Conservation (phyloP, 2,888 invertebrate genomes). For the Hirudinaria manillensis region DNA sequence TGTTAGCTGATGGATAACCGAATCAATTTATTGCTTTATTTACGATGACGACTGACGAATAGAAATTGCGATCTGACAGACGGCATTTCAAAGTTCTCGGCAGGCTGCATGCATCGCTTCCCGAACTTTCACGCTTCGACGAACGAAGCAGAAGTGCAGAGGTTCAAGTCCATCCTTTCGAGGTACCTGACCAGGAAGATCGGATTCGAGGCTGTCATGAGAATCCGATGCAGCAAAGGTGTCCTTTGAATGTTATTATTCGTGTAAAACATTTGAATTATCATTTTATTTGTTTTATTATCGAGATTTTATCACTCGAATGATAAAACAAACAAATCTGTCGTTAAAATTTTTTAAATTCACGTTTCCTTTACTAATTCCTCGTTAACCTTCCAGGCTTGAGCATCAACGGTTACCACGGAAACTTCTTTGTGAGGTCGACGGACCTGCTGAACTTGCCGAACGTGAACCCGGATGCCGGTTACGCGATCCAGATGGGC, state of each 20-base stretch:
- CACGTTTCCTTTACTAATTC: too few relatives aligned
- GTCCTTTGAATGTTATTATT: constrained; percentile 30
- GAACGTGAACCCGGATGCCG: constrained; percentile 77
- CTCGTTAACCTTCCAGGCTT: constrained; percentile 62
- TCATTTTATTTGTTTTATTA: too few relatives aligned
- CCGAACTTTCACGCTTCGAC: constrained; percentile 72
- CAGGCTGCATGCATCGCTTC: constrained; percentile 84
- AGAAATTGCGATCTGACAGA: constrained; percentile 45
- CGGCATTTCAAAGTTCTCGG: constrained; percentile 89
- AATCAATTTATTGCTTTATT: not conserved
- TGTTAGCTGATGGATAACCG: too few relatives aligned
- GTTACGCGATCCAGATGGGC: constrained; percentile 93
- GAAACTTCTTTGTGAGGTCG: constrained; percentile 96
- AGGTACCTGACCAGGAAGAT: constrained; percentile 90
- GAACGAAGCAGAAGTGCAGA: constrained; percentile 66
- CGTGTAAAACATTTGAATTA: constrained; percentile 39
- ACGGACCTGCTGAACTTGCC: constrained; percentile 91
- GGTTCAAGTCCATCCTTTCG: constrained; percentile 68
- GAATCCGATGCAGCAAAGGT: constrained; percentile 84
- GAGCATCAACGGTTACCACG: constrained; percentile 94
- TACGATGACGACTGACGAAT: too few relatives aligned
- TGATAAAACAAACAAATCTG: too few relatives aligned
- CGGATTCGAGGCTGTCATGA: constrained; percentile 97
- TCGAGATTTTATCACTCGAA: too few relatives aligned
- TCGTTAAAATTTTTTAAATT: too few relatives aligned